Conservation (phyloP, 2,888 invertebrate genomes). For the Macropis europaea region DNA sequence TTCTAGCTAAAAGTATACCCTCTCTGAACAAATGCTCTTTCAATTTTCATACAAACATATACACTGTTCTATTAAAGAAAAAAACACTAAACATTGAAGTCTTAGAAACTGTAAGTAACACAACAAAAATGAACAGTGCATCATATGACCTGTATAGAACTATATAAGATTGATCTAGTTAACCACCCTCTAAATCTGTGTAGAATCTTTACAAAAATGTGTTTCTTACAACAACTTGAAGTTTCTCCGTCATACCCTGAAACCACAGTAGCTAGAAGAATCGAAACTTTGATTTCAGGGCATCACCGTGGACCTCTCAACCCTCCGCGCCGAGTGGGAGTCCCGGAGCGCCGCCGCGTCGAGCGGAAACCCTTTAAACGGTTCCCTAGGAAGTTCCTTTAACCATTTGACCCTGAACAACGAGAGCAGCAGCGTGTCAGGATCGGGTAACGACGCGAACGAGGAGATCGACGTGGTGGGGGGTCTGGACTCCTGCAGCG, state of each 20-base stretch:
- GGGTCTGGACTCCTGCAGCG: slow-evolving; percentile 87
- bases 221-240: no score
- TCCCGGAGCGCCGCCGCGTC: slow-evolving; percentile 83
- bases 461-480: slow-evolving; percentile 91
- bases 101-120: no score
- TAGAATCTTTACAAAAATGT: no score
- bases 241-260: not conserved
- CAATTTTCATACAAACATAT: no score
- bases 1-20: no score
- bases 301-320: slow-evolving; percentile 92
- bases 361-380: slow-evolving; percentile 79
- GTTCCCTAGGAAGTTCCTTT: slow-evolving; percentile 70
- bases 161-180: no score
- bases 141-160: no score
- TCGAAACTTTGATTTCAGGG: slow-evolving; percentile 80
- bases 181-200: no score
- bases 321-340: slow-evolving; percentile 91
- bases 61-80: no score
- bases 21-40: no score
- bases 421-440: slow-evolving; percentile 78
- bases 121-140: no score
- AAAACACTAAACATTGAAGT: no score
- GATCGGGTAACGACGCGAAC: slow-evolving; percentile 78
- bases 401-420: slow-evolving; percentile 74
- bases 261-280: not conserved